phyloP scores from a whole-genome alignment of 1,140 invertebrate species.

The Heliconius melpomene region DNA sequence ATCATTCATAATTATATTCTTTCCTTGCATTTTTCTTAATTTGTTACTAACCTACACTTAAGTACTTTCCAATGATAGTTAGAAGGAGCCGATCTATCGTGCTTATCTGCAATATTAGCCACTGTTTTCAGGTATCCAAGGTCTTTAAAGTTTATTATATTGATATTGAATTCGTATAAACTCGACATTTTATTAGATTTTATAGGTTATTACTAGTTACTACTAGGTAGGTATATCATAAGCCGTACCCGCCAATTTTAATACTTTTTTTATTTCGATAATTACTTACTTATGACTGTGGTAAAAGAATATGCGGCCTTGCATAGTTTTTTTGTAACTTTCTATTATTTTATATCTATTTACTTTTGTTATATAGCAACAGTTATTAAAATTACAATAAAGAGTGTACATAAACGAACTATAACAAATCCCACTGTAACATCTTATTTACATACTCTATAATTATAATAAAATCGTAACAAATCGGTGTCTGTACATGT shows the following conservation, averaged over 20 bases:
- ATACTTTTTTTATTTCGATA: no score
- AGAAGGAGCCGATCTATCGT: slow-evolving; percentile 70
- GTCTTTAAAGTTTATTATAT: slow-evolving; percentile 54
- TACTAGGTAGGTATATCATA: background rate
- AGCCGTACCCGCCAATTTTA: background rate
- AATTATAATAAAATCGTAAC: no score
- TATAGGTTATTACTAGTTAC: background rate
- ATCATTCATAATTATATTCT: background rate
- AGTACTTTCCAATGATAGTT: slow-evolving; percentile 78
- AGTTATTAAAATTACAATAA: no score
- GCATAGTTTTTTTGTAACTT: no score
- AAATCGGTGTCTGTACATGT: no score
- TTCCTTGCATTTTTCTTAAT: background rate
- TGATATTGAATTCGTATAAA: slow-evolving; percentile 45
- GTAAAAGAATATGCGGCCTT: no score
- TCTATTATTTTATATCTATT: no score
- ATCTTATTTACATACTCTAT: no score
- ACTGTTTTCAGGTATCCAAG: slow-evolving; percentile 62
- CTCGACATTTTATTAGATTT: slow-evolving; percentile 34
- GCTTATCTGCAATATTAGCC: slow-evolving; percentile 69
- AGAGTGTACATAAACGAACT: no score
- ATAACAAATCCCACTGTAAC: no score
- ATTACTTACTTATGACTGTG: no score
- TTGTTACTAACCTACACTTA: slow-evolving; percentile 70
- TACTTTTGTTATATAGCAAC: no score